phyloP scores from a whole-genome alignment of 2,888 invertebrate species.

The Ichneumon xanthorius region DNA sequence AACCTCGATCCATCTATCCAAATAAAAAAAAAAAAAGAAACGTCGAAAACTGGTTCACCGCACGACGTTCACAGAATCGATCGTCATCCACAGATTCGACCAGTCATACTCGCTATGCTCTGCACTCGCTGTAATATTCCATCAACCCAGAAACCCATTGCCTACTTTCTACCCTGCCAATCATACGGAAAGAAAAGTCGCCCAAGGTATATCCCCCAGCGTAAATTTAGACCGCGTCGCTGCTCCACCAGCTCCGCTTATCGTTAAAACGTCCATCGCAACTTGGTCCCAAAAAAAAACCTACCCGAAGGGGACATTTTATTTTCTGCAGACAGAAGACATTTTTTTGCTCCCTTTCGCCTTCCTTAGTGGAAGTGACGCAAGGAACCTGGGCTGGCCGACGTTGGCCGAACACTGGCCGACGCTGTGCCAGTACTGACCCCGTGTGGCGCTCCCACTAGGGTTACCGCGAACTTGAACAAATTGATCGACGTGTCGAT shows the following conservation, averaged over 20 bases:
- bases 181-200: slow-evolving; percentile 43
- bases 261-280: slow-evolving; percentile 15
- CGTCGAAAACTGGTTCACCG: slow-evolving; percentile 15
- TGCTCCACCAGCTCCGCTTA: background rate
- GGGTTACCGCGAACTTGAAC: background rate
- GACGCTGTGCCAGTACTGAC: background rate
- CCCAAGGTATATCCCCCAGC: slow-evolving; percentile 19
- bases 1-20: background rate
- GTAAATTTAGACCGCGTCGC: slow-evolving; percentile 3
- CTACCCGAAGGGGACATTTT: slow-evolving; percentile 45
- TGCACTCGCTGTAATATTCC: slow-evolving; percentile 46
- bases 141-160: slow-evolving; percentile 50
- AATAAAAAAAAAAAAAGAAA: background rate
- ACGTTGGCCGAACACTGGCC: background rate
- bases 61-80: background rate
- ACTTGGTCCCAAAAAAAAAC: slow-evolving; percentile 4
- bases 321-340: slow-evolving; percentile 12
- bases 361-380: background rate
- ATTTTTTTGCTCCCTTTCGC: slow-evolving; percentile 3
- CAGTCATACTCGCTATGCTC: slow-evolving; percentile 10
- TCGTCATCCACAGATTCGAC: background rate
- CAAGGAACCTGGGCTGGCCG: too few species aligned
- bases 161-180: slow-evolving; percentile 36
- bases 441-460: background rate
- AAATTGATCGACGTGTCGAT: background rate